Conservation (phyloP, 1,140 invertebrate genomes). For the Eriocheir sinensis region DNA sequence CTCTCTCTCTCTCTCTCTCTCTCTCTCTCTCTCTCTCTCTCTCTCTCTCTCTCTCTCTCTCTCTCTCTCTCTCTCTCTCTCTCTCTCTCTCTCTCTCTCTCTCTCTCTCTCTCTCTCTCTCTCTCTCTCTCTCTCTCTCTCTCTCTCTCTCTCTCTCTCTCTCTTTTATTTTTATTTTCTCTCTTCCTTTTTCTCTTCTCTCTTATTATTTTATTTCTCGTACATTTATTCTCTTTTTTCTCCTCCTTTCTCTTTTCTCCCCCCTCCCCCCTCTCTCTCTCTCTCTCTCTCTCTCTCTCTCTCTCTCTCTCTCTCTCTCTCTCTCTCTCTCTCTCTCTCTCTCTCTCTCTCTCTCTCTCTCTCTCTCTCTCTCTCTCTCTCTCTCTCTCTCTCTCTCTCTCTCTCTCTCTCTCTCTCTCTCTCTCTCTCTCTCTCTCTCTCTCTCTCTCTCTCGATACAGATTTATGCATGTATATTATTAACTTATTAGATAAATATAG, state of each 20-base stretch:
- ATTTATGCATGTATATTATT: too few relatives aligned
- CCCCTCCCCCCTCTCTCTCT: too few relatives aligned
- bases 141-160: background rate
- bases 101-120: background rate
- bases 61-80: background rate
- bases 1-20: background rate
- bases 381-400: background rate
- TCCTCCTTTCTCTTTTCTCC: too few relatives aligned
- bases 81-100: background rate
- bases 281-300: background rate
- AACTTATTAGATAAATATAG: too few relatives aligned
- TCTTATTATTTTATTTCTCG: background rate
- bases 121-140: background rate
- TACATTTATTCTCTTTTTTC: background rate
- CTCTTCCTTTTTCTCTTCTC: background rate
- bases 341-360: too few relatives aligned
- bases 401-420: background rate
- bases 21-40: background rate
- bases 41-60: background rate
- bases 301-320: slow-evolving; percentile 9
- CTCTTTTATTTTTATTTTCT: background rate
- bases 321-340: background rate
- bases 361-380: too few relatives aligned
- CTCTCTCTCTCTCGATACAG: background rate
- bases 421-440: background rate